A percentile compares a stretch with the other conserved stretches of the same genome.
Conservation (phyloP, 2,888 invertebrate genomes). For the Metopia argyrocephala region DNA sequence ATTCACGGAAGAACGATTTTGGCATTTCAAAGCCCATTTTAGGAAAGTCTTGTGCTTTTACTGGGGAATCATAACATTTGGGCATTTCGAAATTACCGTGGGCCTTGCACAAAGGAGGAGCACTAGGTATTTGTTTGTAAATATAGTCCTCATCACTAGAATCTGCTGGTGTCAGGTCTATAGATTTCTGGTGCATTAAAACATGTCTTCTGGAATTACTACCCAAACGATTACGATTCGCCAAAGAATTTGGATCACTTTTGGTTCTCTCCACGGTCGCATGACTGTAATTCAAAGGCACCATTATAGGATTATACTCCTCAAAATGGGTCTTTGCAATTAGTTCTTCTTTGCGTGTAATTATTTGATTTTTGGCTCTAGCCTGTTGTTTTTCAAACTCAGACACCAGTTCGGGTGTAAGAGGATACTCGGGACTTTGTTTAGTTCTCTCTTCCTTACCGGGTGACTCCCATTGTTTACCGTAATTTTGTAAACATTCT, state of each 20-base stretch:
- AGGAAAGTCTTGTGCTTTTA: slow-evolving; percentile 80
- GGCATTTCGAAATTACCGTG: slow-evolving; percentile 85
- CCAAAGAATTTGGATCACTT: slow-evolving; percentile 90
- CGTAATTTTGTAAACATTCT: slow-evolving; percentile 83
- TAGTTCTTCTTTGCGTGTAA: slow-evolving; percentile 82
- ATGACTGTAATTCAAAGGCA: slow-evolving; percentile 82
- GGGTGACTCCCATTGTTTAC: slow-evolving; percentile 73
- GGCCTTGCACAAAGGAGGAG: slow-evolving; percentile 85
- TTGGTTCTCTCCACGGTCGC: slow-evolving; percentile 90
- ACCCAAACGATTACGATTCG: slow-evolving; percentile 85
- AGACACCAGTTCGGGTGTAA: slow-evolving; percentile 81
- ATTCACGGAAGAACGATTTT: slow-evolving; percentile 86
- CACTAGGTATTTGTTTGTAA: slow-evolving; percentile 87
- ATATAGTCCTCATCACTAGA: slow-evolving; percentile 91
- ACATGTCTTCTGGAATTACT: slow-evolving; percentile 88
- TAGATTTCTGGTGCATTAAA: slow-evolving; percentile 91
- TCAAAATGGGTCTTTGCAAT: slow-evolving; percentile 85
- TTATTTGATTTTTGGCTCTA: slow-evolving; percentile 77
- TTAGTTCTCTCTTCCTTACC: slow-evolving; percentile 80
- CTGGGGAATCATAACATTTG: slow-evolving; percentile 78
- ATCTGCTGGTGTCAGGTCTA: slow-evolving; percentile 90
- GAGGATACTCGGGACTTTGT: slow-evolving; percentile 80
- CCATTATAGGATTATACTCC: slow-evolving; percentile 85
- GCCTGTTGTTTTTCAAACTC: slow-evolving; percentile 82
- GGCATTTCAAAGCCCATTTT: slow-evolving; percentile 86